Conservation (phyloP, 30 jellyfish, hydroid and myxozoan genomes). For the Hydra vulgaris region DNA sequence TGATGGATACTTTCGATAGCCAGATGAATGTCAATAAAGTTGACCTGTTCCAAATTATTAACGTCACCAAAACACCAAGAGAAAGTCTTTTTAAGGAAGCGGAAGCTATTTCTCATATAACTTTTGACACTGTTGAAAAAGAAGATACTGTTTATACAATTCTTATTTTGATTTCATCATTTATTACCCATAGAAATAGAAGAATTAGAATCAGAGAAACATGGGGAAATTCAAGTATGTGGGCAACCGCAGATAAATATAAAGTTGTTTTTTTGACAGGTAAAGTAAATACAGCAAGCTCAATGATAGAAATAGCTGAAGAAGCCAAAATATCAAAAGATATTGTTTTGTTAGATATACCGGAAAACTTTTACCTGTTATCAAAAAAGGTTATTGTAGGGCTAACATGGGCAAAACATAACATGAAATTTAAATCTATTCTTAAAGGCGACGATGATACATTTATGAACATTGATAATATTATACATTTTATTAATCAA, state of each 20-base stretch:
- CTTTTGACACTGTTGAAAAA: background rate
- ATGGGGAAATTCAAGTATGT: conserved; percentile 23
- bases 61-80: no score
- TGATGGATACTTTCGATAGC: no score
- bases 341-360: conserved; percentile 21
- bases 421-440: conserved; percentile 15
- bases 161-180: conserved; percentile 21
- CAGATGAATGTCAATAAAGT: no score
- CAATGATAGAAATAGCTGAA: conserved; percentile 13
- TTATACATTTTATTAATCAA: background rate
- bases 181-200: conserved; percentile 10
- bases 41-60: no score
- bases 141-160: background rate
- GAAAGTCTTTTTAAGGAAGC: background rate
- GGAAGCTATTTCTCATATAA: background rate
- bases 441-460: conserved; percentile 29
- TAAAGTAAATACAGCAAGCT: background rate
- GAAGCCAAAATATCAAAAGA: conserved; percentile 13
- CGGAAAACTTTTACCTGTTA: conserved; percentile 17
- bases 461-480: conserved; percentile 21
- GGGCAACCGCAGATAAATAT: conserved; percentile 13
- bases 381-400: conserved; percentile 29
- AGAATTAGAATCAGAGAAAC: conserved; percentile 7
- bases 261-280: conserved; percentile 18
- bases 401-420: conserved; percentile 15